Base-by-base conservation (phyloP, 1,140 invertebrate genomes). In the Panagrolaimus sp. region DNA sequence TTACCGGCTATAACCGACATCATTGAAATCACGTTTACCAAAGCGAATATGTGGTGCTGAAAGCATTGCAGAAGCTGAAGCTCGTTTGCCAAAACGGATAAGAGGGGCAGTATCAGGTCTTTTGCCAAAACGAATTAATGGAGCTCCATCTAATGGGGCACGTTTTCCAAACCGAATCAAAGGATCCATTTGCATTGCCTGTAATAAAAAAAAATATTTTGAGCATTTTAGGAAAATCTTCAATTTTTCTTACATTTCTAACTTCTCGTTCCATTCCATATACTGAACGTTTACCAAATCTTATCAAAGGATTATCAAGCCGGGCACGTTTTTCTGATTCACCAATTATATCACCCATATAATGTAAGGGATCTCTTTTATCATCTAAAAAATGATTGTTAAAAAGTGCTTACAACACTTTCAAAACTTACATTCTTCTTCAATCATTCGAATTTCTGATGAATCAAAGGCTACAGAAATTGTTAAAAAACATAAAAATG, bases 131-230 rank as follows among this genome's bases (percentile, higher is more conserved):
- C 71, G 72, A n/a, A 73, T 74, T n/a, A 73, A 62, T 14, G 71
- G 71, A 64, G 47, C 38, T 14, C 48, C 67, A n/a, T 58, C 58
- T 43, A 32, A 48, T 38, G 32, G 32, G 17, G 44, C 45, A 26
- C 74, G 74, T 76, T 76, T 77, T 38, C 71, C 76, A 47, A 78
- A 76, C 14, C 76, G 67, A 55, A 75, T 77, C 24, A 75, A 38
- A 15, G 74, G 69, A 21, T 55, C 72, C 17, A 43, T 64, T 70
- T 43, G 24, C 28, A 70, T 48, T 14, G 71, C 17, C 21, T 58
- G 14, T 26, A 58, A 10, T 7, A 38, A 38, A 38, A 38, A 38
- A 38, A 38, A 38, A 4, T 38, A 7, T 2, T 38, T 38, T 38
- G n/a, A n/a, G n/a, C n/a, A n/a, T 38, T 38, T 38, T 38, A 58